These are phyloP conservation scores for Chaetogeoica ovagalla DNA, from an alignment of 2,888 invertebrate genomes.

Conservation along the genomic window DNA sequence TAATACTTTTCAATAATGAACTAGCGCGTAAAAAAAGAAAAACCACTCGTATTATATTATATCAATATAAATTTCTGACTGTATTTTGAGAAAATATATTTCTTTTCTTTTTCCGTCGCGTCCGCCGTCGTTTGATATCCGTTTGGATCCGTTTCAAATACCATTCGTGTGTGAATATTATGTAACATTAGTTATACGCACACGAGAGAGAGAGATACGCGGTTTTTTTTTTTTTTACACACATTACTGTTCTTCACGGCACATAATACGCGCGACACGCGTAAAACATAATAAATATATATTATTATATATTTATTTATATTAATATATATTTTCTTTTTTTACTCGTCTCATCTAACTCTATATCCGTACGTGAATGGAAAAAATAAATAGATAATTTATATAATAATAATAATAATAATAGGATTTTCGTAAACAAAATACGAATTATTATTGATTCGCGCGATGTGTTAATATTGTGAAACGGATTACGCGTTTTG, in stretches of 20 bases:
- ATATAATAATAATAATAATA: constrained; percentile 7
- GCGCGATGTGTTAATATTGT: constrained; percentile 48
- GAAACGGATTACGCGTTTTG: constrained; percentile 32
- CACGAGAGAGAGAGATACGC: no score
- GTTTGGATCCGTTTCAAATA: not conserved
- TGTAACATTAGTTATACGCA: not conserved
- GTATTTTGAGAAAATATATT: no score
- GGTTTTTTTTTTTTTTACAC: no score
- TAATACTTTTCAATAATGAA: no score
- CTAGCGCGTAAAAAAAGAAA: no score
- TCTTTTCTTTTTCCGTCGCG: no score
- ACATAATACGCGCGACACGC: constrained; percentile 27
- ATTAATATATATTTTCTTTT: no score
- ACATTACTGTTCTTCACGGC: not conserved
- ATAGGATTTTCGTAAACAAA: constrained; percentile 18
- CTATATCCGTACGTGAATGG: constrained; percentile 27
- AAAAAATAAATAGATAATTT: constrained; percentile 9
- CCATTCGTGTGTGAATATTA: not conserved
- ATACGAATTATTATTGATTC: constrained; percentile 51
- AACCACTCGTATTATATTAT: no score
- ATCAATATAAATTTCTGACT: no score
- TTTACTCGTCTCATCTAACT: no score
- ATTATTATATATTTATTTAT: no score
- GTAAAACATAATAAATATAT: constrained; percentile 27
- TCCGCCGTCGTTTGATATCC: no score